Evolutionary conservation across 2,113 vertebrate species (phyloP).

Genomic region (Beaufortia kweichowensis): DNA sequence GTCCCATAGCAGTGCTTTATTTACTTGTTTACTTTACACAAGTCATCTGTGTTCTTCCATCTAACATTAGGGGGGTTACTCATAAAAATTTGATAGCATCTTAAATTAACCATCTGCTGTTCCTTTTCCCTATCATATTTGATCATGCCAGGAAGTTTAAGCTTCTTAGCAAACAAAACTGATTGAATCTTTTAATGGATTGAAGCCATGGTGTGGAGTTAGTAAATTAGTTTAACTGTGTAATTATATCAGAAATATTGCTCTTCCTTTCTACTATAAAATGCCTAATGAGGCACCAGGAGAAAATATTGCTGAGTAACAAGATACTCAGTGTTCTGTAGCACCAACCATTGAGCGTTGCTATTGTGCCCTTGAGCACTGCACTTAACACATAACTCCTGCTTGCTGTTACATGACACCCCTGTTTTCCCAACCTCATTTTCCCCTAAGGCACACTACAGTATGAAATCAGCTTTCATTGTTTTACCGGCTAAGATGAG

Average conservation of each 20-base stretch:
- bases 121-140: slow-evolving; percentile 24
- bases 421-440: slow-evolving; percentile 20
- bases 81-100: slow-evolving; percentile 44
- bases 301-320: slow-evolving; percentile 42
- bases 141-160: slow-evolving; percentile 42
- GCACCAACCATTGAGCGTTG: slow-evolving; percentile 23
- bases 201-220: slow-evolving; percentile 38
- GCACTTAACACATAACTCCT: slow-evolving; percentile 44
- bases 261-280: slow-evolving; percentile 38
- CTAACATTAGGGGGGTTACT: slow-evolving; percentile 30
- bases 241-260: slow-evolving; percentile 45
- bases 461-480: slow-evolving; percentile 25
- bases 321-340: slow-evolving; percentile 34
- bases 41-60: slow-evolving; percentile 28
- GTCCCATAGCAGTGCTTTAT: slow-evolving; percentile 30
- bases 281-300: slow-evolving; percentile 41
- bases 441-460: slow-evolving; percentile 15
- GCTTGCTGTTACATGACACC: slow-evolving; percentile 44
- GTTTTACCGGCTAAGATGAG: background rate
- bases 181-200: slow-evolving; percentile 41
- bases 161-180: slow-evolving; percentile 38
- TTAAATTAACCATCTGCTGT: slow-evolving; percentile 46
- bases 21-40: slow-evolving; percentile 34
- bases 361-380: slow-evolving; percentile 44
- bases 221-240: slow-evolving; percentile 42